Evolutionary conservation across 2,888 invertebrate species (phyloP).

Genomic region (Capitulum mitella): DNA sequence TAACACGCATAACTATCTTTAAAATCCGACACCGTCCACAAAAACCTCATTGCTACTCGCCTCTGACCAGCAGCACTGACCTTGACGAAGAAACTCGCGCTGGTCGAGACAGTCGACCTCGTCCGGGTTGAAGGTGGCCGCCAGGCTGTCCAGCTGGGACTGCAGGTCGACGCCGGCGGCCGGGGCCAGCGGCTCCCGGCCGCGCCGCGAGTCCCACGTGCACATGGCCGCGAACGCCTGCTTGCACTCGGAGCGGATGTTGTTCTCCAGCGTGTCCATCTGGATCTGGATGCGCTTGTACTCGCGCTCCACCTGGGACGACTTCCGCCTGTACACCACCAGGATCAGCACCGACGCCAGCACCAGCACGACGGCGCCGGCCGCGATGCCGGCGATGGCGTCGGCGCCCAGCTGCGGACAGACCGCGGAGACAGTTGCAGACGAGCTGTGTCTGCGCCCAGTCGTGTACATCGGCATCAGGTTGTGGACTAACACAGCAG

Average conservation of each 20-base stretch:
- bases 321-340: constrained; percentile 81
- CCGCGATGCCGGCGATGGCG: constrained; percentile 79
- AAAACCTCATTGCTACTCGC: too few species aligned
- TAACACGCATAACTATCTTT: too few species aligned
- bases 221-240: constrained; percentile 79
- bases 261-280: constrained; percentile 96
- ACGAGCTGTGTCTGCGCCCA: too few species aligned
- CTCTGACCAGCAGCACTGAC: not conserved
- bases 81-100: constrained; percentile 16
- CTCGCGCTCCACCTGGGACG: constrained; percentile 92
- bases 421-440: too few species aligned
- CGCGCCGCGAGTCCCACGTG: constrained; percentile 21
- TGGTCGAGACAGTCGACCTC: constrained; percentile 19
- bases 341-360: constrained; percentile 65
- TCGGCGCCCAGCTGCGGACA: constrained; percentile 62
- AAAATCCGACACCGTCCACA: too few species aligned
- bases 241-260: constrained; percentile 95
- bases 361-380: constrained; percentile 72
- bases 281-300: constrained; percentile 97
- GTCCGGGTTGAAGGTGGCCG: not conserved
- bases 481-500: too few species aligned
- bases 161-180: not conserved
- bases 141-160: not conserved
- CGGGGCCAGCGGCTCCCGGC: constrained; percentile 1
- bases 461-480: too few species aligned